Conservation (phyloP, 2,113 vertebrate species). For the Pipa parva region DNA sequence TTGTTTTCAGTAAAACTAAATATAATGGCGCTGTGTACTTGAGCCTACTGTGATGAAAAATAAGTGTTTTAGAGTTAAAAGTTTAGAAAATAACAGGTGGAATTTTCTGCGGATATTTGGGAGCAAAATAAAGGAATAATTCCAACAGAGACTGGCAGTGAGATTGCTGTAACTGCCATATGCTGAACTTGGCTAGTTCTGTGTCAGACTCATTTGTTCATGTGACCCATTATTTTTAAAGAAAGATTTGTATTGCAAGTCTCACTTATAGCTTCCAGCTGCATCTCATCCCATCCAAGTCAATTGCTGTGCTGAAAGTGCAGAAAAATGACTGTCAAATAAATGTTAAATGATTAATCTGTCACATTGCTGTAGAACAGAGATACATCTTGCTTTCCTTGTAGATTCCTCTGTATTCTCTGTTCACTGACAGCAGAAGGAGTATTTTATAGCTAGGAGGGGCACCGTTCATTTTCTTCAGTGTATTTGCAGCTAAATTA, state of each 20-base stretch:
- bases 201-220: not conserved
- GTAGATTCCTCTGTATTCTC: no score
- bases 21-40: no score
- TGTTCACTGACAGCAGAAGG: no score
- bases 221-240: not conserved
- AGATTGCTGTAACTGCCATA: not conserved
- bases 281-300: not conserved
- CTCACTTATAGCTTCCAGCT: not conserved
- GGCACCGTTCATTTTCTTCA: no score
- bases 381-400: no score
- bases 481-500: no score
- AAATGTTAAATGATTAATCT: constrained; percentile 8
- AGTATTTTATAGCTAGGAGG: no score
- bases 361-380: not conserved
- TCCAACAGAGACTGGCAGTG: not conserved
- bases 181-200: not conserved
- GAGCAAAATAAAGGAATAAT: not conserved
- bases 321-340: not conserved
- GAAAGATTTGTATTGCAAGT: constrained; percentile 11
- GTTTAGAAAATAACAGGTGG: no score
- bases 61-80: no score
- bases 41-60: no score
- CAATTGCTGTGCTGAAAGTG: not conserved
- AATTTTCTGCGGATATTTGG: not conserved
- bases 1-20: no score